phyloP scores from a whole-genome alignment of 2,888 invertebrate species.

The Pammene fasciana region DNA sequence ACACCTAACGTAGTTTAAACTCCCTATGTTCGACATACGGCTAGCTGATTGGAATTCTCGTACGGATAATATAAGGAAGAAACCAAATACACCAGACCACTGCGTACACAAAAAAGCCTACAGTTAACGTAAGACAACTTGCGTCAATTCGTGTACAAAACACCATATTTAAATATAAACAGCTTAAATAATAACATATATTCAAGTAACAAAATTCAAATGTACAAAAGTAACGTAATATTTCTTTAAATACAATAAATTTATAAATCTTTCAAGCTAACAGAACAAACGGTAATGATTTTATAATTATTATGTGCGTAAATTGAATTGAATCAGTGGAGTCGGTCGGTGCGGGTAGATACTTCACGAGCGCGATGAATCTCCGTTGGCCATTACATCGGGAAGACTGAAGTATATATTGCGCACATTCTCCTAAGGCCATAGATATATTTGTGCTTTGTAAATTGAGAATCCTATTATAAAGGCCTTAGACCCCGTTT shows the following conservation, averaged over 20 bases:
- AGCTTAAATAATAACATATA: constrained; percentile 81
- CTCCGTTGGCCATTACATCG: not conserved
- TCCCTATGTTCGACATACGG: constrained; percentile 71
- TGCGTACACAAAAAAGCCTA: constrained; percentile 76
- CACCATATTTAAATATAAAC: constrained; percentile 78
- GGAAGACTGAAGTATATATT: constrained; percentile 22
- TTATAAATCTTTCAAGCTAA: constrained; percentile 75
- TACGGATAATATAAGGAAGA: constrained; percentile 75
- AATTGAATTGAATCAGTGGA: constrained; percentile 21
- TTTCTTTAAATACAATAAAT: constrained; percentile 74
- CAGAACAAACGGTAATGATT: constrained; percentile 70
- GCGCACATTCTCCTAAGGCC: constrained; percentile 13
- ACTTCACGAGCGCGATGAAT: not conserved
- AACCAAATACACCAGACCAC: constrained; percentile 77
- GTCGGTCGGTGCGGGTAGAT: constrained; percentile 12
- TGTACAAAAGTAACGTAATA: constrained; percentile 82
- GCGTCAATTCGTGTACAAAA: constrained; percentile 75
- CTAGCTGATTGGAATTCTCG: constrained; percentile 75
- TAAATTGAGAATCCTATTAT: constrained; percentile 23
- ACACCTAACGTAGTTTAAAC: constrained; percentile 81
- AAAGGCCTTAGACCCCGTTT: constrained; percentile 14
- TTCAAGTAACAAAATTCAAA: constrained; percentile 80
- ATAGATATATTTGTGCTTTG: constrained; percentile 20
- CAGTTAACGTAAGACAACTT: constrained; percentile 73
- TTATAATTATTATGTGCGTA: constrained; percentile 33